A percentile compares a stretch with the other conserved stretches of the same genome.
These are phyloP conservation scores for Petrosia ficiformis DNA, from an alignment of 37 sponge, comb jelly and placozoan species.

Conservation along the genomic window DNA sequence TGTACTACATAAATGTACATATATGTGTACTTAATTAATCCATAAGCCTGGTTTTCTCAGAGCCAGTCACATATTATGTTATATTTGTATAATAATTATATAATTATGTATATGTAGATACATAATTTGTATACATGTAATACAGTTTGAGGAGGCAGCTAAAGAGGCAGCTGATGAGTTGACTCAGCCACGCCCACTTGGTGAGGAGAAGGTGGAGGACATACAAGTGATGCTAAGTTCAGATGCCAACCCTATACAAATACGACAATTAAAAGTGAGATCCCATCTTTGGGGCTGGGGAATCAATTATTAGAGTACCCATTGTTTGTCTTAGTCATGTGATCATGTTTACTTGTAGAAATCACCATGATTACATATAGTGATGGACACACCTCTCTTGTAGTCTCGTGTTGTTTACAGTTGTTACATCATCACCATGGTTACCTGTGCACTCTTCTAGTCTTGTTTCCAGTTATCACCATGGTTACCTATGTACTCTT, in stretches of 20 bases:
- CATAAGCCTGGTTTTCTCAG: no score
- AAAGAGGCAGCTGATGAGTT: constrained; percentile 95
- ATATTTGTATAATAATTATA: not conserved
- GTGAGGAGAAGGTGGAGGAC: constrained; percentile 88
- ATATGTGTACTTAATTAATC: no score
- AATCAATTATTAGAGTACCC: not conserved
- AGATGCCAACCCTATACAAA: constrained; percentile 71
- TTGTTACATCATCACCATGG: no score
- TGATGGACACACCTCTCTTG: no score
- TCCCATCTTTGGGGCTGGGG: no score
- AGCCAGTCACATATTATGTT: no score
- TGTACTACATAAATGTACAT: no score
- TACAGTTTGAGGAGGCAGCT: constrained; percentile 91
- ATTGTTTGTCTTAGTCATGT: constrained; percentile 1
- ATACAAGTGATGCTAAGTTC: constrained; percentile 86
- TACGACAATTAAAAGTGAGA: constrained; percentile 88
- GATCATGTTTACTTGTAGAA: not conserved
- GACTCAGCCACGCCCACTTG: constrained; percentile 87
- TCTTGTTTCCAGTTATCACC: no score
- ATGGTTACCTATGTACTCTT: no score
- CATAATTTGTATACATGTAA: constrained; percentile 4
- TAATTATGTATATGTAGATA: not conserved
- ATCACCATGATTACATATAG: no score
- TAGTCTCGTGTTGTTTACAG: no score
- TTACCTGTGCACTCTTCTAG: no score